Percentiles rank a stretch among this genome's conserved stretches.
Evolutionary conservation across 2,797 vertebrate species (phyloP).

Genomic region (Pterois miles): DNA sequence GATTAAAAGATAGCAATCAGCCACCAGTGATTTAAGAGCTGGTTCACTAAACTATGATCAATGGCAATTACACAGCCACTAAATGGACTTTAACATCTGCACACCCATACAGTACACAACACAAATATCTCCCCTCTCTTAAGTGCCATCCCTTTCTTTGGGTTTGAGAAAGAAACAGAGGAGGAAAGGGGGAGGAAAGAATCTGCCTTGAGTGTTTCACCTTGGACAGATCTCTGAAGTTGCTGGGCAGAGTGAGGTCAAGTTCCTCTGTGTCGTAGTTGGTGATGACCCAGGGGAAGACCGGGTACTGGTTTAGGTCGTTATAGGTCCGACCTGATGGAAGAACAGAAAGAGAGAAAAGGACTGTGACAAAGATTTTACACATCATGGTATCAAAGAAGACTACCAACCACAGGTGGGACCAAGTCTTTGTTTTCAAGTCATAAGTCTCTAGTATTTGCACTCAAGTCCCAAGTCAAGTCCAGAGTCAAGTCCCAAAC

Average conservation of each 20-base stretch:
- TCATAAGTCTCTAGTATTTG: no score
- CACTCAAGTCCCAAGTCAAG: no score
- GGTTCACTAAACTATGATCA: slow-evolving; percentile 69
- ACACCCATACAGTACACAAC: neutral
- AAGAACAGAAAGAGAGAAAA: neutral
- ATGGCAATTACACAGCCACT: slow-evolving; percentile 66
- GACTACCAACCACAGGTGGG: no score
- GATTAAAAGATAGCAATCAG: slow-evolving; percentile 52
- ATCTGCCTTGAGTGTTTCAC: slow-evolving; percentile 72
- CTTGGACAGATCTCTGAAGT: slow-evolving; percentile 99
- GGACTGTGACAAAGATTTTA: neutral
- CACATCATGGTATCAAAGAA: neutral
- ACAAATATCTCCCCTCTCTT: neutral
- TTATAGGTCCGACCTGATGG: slow-evolving; percentile 92
- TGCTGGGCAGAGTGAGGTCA: slow-evolving; percentile 98
- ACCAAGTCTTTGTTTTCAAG: no score
- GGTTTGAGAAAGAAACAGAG: neutral
- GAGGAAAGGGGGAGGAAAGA: neutral
- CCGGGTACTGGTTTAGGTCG: slow-evolving; percentile 97
- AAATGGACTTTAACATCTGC: slow-evolving; percentile 34
- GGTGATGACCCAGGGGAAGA: slow-evolving; percentile 99
- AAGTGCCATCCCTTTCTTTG: no score
- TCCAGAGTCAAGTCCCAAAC: no score
- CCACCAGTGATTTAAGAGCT: slow-evolving; percentile 57
- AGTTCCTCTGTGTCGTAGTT: slow-evolving; percentile 96